Evolutionary conservation across 2,797 vertebrate species (phyloP), one percentile per base, ranked within the genome.

Genomic region (Sebastes dallii): DNA sequence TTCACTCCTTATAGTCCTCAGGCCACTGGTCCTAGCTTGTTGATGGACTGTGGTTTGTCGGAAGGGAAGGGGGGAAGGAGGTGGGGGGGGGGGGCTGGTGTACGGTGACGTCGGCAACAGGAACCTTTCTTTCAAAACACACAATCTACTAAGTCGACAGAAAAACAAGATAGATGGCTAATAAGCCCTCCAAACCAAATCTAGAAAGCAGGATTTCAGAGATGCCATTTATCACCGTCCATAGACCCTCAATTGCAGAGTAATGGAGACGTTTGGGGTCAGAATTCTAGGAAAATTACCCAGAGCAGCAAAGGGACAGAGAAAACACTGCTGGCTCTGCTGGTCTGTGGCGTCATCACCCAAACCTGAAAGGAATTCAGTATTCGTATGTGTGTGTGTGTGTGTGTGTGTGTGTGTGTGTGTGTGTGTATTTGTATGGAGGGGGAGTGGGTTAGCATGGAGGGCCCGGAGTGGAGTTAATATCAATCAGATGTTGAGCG

Each of bases 401-500:
- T 75, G 16, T 86, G 39, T 30, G 16, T 86, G 36, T 87, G 65
- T 34, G 32, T 70, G 52, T 32, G 32, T 32, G 32, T 32, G 36
- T 87, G 65, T 83, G 66, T 75, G 65, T 65, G 65, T 78, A n/a
- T 75, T 60, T 86, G 66, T 60, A 16, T 18, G 42, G 54, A 59
- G 32, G 22, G 55, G 65, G 71, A 68, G 30, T 20, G 32, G 25
- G 39, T 77, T 39, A 54, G 58, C 34, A 36, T 14, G 20, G 61
- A 65, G 70, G 58, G 65, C 32, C 32, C 24, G 1, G 25, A 79
- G 65, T 11, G 6, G 66, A 75, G 78, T 73, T 93, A 92, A 93
- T 90, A 86, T 88, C 81, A 86, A 76, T 95, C 93, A 95, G 88
- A 91, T 94, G 93, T 90, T 68, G 68, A 69, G 66, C 46, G n/a